These are phyloP conservation scores for Bubo scandiacus DNA, from an alignment of 2,113 vertebrate species.

Conservation along the genomic window DNA sequence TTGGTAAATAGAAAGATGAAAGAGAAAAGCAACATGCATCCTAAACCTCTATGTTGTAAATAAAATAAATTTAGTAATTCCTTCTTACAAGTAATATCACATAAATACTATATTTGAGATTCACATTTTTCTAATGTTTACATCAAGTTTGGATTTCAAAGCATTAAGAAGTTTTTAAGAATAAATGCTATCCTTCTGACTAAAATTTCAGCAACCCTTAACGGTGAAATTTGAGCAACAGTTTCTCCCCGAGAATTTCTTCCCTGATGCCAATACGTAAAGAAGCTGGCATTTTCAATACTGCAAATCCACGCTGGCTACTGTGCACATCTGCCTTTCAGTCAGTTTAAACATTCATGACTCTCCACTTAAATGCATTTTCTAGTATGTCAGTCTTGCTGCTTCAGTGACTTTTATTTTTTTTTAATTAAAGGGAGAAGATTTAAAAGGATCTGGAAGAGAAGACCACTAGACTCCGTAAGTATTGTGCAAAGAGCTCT, in stretches of 20 bases:
- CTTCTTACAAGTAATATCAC: neutral
- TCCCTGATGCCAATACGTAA: neutral
- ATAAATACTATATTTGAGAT: neutral
- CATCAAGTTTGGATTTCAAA: neutral
- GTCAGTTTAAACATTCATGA: conserved; percentile 67
- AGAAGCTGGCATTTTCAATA: neutral
- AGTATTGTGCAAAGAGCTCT: neutral
- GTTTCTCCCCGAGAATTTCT: neutral
- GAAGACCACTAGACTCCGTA: neutral
- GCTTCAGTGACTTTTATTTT: conserved; percentile 6
- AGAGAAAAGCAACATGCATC: neutral
- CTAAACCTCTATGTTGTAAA: neutral
- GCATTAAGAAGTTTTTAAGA: neutral
- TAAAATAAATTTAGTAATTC: neutral
- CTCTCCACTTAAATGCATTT: conserved; percentile 45
- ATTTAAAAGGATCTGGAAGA: conserved; percentile 36
- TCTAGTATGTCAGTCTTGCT: conserved; percentile 34
- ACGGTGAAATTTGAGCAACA: neutral
- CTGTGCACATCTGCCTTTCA: conserved; percentile 43
- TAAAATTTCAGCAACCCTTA: neutral
- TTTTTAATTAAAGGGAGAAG: conserved; percentile 35
- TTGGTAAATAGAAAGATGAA: neutral
- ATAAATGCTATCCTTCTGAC: neutral
- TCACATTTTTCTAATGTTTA: neutral
- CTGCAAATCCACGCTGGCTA: conserved; percentile 1